Evolutionary conservation across 2,113 vertebrate genomes (phyloP).

Genomic region (Polypterus senegalus): DNA sequence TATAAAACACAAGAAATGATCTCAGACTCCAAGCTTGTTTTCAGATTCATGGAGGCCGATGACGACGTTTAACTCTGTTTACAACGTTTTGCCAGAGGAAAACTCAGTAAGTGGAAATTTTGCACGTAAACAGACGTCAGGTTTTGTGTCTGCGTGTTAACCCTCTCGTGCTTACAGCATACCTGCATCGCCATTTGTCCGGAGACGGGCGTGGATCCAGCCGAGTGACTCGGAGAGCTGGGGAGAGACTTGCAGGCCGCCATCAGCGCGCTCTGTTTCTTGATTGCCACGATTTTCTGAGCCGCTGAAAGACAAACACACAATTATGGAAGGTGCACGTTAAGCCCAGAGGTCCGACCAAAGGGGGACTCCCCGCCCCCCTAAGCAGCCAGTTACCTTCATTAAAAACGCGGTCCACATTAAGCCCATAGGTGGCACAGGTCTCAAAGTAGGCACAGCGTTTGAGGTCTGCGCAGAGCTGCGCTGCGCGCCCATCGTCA

Average conservation of each 20-base stretch:
- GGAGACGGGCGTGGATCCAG: conserved; percentile 69
- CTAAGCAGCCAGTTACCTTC: conserved; percentile 53
- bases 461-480: conserved; percentile 67
- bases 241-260: conserved; percentile 88
- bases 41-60: too few relatives aligned
- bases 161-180: not conserved
- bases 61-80: too few relatives aligned
- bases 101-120: too few relatives aligned
- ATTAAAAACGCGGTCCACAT: conserved; percentile 81
- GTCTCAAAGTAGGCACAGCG: conserved; percentile 88
- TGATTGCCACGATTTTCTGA: conserved; percentile 73
- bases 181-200: conserved; percentile 60
- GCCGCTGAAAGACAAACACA: conserved; percentile 48
- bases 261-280: conserved; percentile 71
- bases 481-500: conserved; percentile 69
- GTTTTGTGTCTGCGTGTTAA: too few relatives aligned
- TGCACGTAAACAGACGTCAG: too few relatives aligned
- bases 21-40: too few relatives aligned
- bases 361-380: not conserved
- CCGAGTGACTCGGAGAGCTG: conserved; percentile 83
- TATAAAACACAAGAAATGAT: too few relatives aligned
- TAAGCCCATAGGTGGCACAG: conserved; percentile 89
- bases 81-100: too few relatives aligned
- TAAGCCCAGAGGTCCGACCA: not conserved
- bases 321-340: not conserved